Evolutionary conservation across 1,140 invertebrate species (phyloP), one percentile per base, ranked within the genome.

Genomic region (Parasteatoda tepidariorum): DNA sequence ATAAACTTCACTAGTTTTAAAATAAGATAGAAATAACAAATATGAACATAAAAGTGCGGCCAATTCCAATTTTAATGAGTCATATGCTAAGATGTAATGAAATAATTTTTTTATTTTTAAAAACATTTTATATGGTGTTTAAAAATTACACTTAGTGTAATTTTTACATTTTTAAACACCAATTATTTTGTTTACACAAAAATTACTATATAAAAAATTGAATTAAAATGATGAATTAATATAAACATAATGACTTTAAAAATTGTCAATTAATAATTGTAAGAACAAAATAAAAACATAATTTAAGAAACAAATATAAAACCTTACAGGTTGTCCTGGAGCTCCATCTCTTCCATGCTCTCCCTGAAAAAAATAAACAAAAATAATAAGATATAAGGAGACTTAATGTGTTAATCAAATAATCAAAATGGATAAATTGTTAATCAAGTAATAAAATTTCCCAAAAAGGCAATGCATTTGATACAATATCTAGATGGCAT

Each of bases 311-410:
- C 64, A 66, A 54, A 13, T 57, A 48, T n/a, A 30, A 57, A 59
- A 61, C 78, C 86, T 83, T 85, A 86, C 86, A 55, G 87, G 84
- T 22, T 85, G 78, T 48, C 90, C 90, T 28, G 87, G 86, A 15
- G 71, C 68, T 7, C 90, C 90, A 86, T 90, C 88, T 34, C 88
- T 83, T 13, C 90, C 90, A 57, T 87, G 86, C 85, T 95, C 94
- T 85, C 95, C 95, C 88, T 88, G 70, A 70, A 86, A 73, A 7
- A 34, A 85, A 4, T 13, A 48, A 48, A 4, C 38, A 48, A 0
- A 48, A 7, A 59, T 28, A 66, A 66, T 66, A 66, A 66, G 24
- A 66, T 66, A 33, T 26, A 33, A 30, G 5, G 15, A 3, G 7
- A 67, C 15, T 28, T 59, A n/a, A n/a, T n/a, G n/a, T n/a, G n/a